Evolutionary conservation across 2,888 invertebrate species (phyloP).

Genomic region (Elysia crispata): DNA sequence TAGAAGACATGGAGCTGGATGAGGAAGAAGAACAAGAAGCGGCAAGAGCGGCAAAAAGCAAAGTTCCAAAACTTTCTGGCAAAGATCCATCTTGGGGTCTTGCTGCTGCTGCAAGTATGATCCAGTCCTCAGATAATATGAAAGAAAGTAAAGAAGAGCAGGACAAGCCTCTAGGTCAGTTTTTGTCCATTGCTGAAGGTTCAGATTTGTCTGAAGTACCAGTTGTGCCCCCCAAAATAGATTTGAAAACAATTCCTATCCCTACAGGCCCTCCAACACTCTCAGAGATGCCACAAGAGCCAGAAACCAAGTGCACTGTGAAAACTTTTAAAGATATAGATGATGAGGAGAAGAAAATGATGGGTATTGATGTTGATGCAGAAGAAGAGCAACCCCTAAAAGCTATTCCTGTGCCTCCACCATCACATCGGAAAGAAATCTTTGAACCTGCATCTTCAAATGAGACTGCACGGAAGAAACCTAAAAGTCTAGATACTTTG

Average conservation of each 20-base stretch:
- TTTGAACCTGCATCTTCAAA: background rate
- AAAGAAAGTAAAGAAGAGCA: conserved; percentile 40
- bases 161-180: conserved; percentile 31
- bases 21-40: background rate
- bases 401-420: conserved; percentile 4
- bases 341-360: conserved; percentile 44
- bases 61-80: conserved; percentile 38
- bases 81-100: conserved; percentile 34
- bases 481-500: conserved; percentile 22
- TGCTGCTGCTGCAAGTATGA: background rate
- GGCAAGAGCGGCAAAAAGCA: background rate
- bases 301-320: background rate
- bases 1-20: conserved; percentile 40
- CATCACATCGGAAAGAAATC: background rate
- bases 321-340: conserved; percentile 16
- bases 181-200: conserved; percentile 29
- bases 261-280: background rate
- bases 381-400: conserved; percentile 34
- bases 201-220: background rate
- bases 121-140: conserved; percentile 1
- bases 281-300: background rate
- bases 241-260: conserved; percentile 33
- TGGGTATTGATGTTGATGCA: conserved; percentile 41
- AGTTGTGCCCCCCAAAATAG: background rate
- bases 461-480: background rate